These are phyloP conservation scores for Trematocara variabile DNA, from an alignment of 2,113 vertebrate species.

Conservation along the genomic window DNA sequence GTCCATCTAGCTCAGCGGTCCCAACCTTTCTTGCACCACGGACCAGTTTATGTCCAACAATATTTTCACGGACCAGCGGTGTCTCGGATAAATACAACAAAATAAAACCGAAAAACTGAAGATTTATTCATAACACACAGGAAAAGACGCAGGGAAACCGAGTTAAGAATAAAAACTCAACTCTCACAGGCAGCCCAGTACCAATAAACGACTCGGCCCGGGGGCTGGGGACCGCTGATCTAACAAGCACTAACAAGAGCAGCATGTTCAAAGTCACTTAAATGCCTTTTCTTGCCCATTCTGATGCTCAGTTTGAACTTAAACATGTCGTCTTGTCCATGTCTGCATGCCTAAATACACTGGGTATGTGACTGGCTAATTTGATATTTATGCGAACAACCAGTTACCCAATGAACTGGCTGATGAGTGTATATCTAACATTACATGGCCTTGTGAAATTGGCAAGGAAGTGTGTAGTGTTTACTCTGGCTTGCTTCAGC, in stretches of 20 bases:
- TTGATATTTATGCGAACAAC: not conserved
- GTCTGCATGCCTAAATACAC: not conserved
- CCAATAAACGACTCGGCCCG: not conserved
- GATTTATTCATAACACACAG: not conserved
- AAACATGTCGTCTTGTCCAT: not conserved
- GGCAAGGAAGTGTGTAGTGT: not conserved
- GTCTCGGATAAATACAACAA: not conserved
- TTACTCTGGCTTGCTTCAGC: not conserved
- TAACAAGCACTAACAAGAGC: not conserved
- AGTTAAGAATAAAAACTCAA: not conserved
- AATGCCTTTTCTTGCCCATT: not conserved
- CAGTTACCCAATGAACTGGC: not conserved
- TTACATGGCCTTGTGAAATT: not conserved
- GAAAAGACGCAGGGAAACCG: not conserved
- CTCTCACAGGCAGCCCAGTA: not conserved
- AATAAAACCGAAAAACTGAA: not conserved
- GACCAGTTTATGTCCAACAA: not conserved
- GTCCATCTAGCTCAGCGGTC: fast-evolving
- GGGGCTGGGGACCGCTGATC: not conserved
- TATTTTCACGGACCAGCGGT: not conserved
- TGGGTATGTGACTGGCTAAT: not conserved
- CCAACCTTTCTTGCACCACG: not conserved
- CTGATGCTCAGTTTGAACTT: not conserved
- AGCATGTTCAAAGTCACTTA: not conserved
- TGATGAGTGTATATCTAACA: not conserved